Evolutionary conservation across 2,888 invertebrate genomes (phyloP).

Genomic region (Rotaria sp.): DNA sequence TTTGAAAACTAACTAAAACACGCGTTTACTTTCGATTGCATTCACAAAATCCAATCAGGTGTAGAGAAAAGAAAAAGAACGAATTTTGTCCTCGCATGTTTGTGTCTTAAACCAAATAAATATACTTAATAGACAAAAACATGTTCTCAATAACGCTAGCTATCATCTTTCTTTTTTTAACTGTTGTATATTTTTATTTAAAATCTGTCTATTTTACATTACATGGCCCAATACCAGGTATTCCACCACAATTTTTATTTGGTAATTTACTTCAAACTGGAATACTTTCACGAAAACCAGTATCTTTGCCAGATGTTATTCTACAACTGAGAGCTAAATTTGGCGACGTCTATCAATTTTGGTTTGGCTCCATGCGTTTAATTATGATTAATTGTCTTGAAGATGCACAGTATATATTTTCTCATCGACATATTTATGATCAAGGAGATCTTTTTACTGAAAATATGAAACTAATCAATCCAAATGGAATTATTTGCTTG

Average conservation of each 20-base stretch:
- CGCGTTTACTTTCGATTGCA: neutral
- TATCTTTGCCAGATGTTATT: neutral
- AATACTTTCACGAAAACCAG: neutral
- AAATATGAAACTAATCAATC: neutral
- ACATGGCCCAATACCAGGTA: neutral
- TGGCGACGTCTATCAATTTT: neutral
- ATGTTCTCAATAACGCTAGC: neutral
- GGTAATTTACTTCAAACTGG: neutral
- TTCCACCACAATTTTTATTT: neutral
- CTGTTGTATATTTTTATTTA: neutral
- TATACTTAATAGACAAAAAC: neutral
- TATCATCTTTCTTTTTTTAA: neutral
- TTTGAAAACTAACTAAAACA: neutral
- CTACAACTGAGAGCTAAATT: neutral
- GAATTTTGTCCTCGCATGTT: neutral
- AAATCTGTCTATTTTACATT: neutral
- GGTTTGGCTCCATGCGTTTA: neutral
- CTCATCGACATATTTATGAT: neutral
- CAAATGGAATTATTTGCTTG: neutral
- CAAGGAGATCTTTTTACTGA: neutral
- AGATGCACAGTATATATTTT: conserved; percentile 1
- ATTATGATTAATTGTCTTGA: neutral
- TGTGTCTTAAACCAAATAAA: neutral
- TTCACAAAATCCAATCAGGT: neutral
- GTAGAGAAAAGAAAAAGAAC: neutral